Evolutionary conservation across 2,888 invertebrate genomes (phyloP), one percentile per base, ranked within the genome.

Genomic region (Temnothorax ravouxi): DNA sequence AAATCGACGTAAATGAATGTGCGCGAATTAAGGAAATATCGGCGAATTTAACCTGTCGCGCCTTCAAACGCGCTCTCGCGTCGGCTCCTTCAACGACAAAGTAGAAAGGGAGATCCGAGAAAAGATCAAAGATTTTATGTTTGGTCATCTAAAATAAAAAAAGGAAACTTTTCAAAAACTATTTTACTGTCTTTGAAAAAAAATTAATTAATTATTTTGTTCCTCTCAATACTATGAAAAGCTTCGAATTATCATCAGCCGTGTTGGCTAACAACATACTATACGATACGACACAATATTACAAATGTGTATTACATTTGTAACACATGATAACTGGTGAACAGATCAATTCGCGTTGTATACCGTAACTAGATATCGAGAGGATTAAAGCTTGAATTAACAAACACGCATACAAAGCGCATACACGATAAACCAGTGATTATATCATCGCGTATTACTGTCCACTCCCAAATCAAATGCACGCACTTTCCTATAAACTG

Each of bases 1-100:
- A 29, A 56, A 62, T 52, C 18, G 21, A 25, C 44, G 29, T 44
- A 29, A 50, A 77, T 62, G 54, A 8, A 44, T 69, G 29, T 25
- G 54, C 69, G 77, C 25, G 56, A 71, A 47, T 71, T 44, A 61
- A 29, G 44, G n/a, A 44, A 67, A 47, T 71, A 47, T 59, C 13
- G 56, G 18, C 44, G 29, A 79, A 56, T 29, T 52, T 34, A 29
- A 29, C 3, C 18, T n/a, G 34, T 41, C 52, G 38, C 41, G 25
- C 5, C 13, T 56, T 54, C 3, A 38, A 66, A 13, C 13, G 77
- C 25, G 25, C n/a, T 54, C 9, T 18, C 38, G 15, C 75, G 6
- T n/a, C 38, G 15, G 44, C 44, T 25, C 13, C 8, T 25, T 9
- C 15, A 25, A 54, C 41, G 38, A 38, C 25, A 9, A 41, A 44